Conservation (phyloP, 2,797 vertebrate genomes). For the Eulemur coronatus region DNA sequence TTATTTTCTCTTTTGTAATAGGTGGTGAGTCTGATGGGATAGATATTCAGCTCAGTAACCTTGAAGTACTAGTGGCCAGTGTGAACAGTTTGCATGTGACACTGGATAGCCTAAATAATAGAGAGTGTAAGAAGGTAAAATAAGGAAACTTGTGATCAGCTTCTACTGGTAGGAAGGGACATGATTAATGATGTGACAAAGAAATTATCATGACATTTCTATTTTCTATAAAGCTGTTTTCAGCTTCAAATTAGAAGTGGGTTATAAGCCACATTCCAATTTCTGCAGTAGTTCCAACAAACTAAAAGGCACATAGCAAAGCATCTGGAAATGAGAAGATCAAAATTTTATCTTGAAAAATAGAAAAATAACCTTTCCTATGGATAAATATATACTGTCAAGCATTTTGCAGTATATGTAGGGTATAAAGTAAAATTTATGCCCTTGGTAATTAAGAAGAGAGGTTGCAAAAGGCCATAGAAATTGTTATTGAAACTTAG, state of each 20-base stretch:
- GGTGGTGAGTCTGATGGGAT: background rate
- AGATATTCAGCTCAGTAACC: background rate
- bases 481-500: background rate
- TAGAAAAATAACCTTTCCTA: background rate
- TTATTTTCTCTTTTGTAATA: background rate
- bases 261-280: background rate
- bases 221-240: background rate
- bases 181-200: background rate
- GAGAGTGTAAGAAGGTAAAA: background rate
- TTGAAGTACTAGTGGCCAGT: background rate
- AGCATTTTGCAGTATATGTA: background rate
- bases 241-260: background rate
- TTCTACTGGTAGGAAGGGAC: background rate
- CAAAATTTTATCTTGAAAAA: slow-evolving; percentile 17
- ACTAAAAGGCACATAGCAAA: background rate
- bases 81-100: background rate
- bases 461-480: background rate
- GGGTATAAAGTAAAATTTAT: background rate
- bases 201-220: background rate
- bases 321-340: background rate
- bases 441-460: background rate
- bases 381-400: background rate
- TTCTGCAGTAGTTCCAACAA: background rate
- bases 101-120: background rate
- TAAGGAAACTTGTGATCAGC: background rate